phyloP scores from a whole-genome alignment of 1,140 invertebrate species.

The Semibalanus balanoides region DNA sequence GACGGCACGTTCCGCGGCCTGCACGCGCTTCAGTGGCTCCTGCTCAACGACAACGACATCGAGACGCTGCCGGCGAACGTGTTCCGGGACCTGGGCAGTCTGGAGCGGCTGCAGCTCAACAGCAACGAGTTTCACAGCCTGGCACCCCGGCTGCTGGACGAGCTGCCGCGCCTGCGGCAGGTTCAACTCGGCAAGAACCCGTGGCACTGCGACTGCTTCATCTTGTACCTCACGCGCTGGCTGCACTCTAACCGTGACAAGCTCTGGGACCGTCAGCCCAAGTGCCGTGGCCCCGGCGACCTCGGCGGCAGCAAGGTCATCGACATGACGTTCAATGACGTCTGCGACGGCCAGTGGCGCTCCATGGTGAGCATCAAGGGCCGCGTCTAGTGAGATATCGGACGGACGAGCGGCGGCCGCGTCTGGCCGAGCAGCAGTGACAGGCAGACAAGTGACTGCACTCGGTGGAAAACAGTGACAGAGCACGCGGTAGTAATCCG shows the following conservation, averaged over 20 bases:
- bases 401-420: too few relatives aligned
- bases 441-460: too few relatives aligned
- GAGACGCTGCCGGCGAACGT: conserved; percentile 34
- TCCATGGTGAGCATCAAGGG: conserved; percentile 43
- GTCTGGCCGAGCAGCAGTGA: too few relatives aligned
- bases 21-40: conserved; percentile 38
- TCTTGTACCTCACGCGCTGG: conserved; percentile 56
- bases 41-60: conserved; percentile 46
- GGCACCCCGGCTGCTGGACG: conserved; percentile 50
- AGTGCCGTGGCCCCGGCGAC: conserved; percentile 56
- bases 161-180: conserved; percentile 45
- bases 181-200: conserved; percentile 65
- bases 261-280: conserved; percentile 54
- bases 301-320: conserved; percentile 49
- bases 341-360: conserved; percentile 69
- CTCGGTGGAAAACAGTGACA: too few relatives aligned
- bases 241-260: conserved; percentile 45
- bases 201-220: conserved; percentile 71
- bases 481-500: too few relatives aligned
- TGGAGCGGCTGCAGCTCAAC: conserved; percentile 50
- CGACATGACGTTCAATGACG: conserved; percentile 56
- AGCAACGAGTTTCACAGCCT: conserved; percentile 58
- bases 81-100: conserved; percentile 34
- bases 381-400: too few relatives aligned
- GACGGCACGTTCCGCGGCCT: conserved; percentile 38